phyloP scores from a whole-genome alignment of 2,113 vertebrate genomes.

The Cygnus buccinator region DNA sequence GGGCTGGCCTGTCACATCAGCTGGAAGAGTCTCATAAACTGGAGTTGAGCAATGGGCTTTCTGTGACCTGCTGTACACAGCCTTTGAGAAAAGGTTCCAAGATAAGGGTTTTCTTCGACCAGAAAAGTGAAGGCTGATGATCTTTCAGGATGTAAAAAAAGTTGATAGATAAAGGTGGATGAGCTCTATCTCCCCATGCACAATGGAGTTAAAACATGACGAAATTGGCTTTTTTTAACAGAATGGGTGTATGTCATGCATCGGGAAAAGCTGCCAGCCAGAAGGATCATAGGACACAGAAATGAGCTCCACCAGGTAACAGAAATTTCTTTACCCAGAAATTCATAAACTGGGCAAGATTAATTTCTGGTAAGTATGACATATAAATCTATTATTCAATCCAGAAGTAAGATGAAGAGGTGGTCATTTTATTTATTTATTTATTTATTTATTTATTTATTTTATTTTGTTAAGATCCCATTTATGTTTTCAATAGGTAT shows the following conservation, averaged over 20 bases:
- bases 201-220: not conserved
- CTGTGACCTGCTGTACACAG: not conserved
- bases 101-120: not conserved
- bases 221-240: not conserved
- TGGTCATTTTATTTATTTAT: not conserved
- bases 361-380: not conserved
- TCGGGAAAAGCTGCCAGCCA: not conserved
- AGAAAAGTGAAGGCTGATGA: not conserved
- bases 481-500: not conserved
- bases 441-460: too few relatives aligned
- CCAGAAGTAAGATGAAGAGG: not conserved
- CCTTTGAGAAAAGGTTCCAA: not conserved
- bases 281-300: not conserved
- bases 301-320: not conserved
- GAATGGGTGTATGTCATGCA: too few relatives aligned
- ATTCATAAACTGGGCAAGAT: not conserved
- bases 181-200: not conserved
- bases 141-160: not conserved
- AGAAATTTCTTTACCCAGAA: not conserved
- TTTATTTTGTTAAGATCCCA: not conserved
- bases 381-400: not conserved
- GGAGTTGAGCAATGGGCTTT: not conserved
- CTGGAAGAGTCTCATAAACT: not conserved
- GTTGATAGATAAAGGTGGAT: not conserved
- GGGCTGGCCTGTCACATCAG: not conserved